phyloP scores from a whole-genome alignment of 2,888 invertebrate genomes.

The Apamea monoglypha region DNA sequence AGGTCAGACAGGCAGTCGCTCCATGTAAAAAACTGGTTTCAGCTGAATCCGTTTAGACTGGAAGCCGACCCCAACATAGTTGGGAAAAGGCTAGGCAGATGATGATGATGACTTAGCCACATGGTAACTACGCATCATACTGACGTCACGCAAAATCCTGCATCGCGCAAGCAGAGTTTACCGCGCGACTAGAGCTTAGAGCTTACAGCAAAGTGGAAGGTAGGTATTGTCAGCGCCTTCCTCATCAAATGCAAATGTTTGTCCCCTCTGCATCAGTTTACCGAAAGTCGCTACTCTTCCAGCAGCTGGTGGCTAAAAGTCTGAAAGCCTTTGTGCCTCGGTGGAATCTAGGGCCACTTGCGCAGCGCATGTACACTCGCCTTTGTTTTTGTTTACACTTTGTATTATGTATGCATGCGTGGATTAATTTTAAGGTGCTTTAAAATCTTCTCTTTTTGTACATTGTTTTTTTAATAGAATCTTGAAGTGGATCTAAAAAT shows the following conservation, averaged over 20 bases:
- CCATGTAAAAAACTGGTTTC: no score
- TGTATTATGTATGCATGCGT: conserved; percentile 38
- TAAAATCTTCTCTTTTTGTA: neutral
- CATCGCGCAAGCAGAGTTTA: no score
- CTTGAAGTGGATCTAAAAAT: neutral
- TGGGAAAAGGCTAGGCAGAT: no score
- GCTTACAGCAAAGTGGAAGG: neutral
- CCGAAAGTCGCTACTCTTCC: conserved; percentile 70
- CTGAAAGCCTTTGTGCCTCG: conserved; percentile 81
- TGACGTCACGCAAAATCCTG: no score
- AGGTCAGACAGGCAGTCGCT: no score
- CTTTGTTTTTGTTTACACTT: conserved; percentile 66
- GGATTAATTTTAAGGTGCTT: conserved; percentile 25
- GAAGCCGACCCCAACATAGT: no score
- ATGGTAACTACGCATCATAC: no score
- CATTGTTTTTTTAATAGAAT: neutral
- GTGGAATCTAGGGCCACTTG: conserved; percentile 77
- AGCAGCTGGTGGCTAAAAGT: conserved; percentile 79
- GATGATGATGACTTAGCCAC: no score
- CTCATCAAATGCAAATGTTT: conserved; percentile 23
- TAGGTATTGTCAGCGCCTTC: conserved; percentile 1
- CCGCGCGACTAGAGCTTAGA: no score
- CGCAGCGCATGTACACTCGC: conserved; percentile 66
- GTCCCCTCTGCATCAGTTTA: conserved; percentile 58
- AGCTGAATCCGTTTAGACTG: no score